Conservation (phyloP, 2,888 invertebrate species). For the Pammene aurita region DNA sequence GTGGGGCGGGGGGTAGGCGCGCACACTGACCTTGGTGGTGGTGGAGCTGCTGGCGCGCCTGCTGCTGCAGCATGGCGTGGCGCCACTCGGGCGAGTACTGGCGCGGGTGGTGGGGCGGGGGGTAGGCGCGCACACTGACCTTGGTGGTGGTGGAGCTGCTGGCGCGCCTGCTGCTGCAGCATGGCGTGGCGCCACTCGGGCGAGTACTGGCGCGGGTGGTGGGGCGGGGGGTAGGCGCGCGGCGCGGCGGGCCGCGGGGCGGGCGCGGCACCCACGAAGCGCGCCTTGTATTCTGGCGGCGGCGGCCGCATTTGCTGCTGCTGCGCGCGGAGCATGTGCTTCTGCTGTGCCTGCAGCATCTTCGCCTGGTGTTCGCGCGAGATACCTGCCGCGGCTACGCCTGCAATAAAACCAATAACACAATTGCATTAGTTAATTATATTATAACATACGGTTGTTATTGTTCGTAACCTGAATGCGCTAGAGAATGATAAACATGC, state of each 20-base stretch:
- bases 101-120: conserved; percentile 60
- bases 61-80: conserved; percentile 83
- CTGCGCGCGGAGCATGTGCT: conserved; percentile 85
- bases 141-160: conserved; percentile 76
- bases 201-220: conserved; percentile 72
- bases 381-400: conserved; percentile 74
- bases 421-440: background rate
- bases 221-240: conserved; percentile 60
- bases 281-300: conserved; percentile 93
- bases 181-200: conserved; percentile 81
- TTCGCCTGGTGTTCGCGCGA: conserved; percentile 86
- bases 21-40: conserved; percentile 31
- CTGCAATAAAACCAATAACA: conserved; percentile 49
- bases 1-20: conserved; percentile 57
- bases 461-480: no score
- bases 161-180: conserved; percentile 78
- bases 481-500: no score
- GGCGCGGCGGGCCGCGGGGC: conserved; percentile 57
- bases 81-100: conserved; percentile 77
- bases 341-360: conserved; percentile 86
- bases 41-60: conserved; percentile 45
- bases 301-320: conserved; percentile 87
- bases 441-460: no score
- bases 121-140: conserved; percentile 50
- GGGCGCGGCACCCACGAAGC: conserved; percentile 82